Evolutionary conservation across 2,113 vertebrate species (phyloP), one percentile per base, ranked within the genome.

Genomic region (Capreolus pygargus): DNA sequence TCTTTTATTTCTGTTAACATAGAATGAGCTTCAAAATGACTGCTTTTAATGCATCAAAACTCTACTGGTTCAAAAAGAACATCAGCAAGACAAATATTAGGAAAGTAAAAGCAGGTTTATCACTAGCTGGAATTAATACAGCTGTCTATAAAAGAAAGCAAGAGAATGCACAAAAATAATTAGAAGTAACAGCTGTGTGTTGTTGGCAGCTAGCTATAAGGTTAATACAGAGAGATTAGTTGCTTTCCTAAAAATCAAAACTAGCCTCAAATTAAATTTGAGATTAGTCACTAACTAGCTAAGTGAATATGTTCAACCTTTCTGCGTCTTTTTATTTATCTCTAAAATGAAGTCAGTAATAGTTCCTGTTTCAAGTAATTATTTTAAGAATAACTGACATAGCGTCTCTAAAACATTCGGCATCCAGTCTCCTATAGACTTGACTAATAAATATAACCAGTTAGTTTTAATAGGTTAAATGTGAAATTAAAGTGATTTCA

Each of bases 1-100:
- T 91, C 76, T 96, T 76, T 85, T 82, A n/a, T 83, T 90, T 94
- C 43, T 92, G 25, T 47, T 83, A 96, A 87, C 21, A 55, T 97
- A 61, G 86, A 94, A 91, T 64, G 85, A 87, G 21, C 39, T 93
- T 55, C 1, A 55, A 92, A 61, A 79, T 95, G 86, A 39, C 79
- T 91, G 70, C 28, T 57, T 86, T 95, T 70, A 58, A 57, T 39
- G 79, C 61, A 86, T 78, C 55, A 60, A 79, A 89, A n/a, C 17
- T 93, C 16, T 86, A 17, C 60, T 88, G 58, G 25, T 81, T 86
- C 11, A 50, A 54, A 70, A 92, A 74, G 97, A 15, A 93, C 12
- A 13, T 78, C 47, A 28, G 15, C 16, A 86, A 64, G 58, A 83
- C 60, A 92, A 78, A 86, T 45, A 52, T 61, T 67, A 78, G 43